Base-by-base conservation (phyloP, 2,888 invertebrate species). In the Adelognathus sp. region DNA sequence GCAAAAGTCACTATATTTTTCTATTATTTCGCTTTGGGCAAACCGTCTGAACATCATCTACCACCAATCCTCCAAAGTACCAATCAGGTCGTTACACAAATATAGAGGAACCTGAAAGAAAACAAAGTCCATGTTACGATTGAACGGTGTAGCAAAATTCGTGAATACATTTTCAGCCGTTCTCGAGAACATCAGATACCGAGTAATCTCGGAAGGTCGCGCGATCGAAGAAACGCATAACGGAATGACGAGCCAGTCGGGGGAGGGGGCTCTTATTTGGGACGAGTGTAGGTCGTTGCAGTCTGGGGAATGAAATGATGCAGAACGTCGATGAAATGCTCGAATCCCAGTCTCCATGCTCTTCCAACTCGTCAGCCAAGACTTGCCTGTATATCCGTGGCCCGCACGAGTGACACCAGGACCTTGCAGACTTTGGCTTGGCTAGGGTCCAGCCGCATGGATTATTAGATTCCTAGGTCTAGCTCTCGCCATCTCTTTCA, bases 381-480 rank as follows among this genome's bases (percentile, higher is more conserved):
- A 64, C 21, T 72, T 78, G 58, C 52, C 54, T 64, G 52, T 73
- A n/a, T n/a, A 60, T 69, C 44, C 58, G 50, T 27, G 9, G 44
- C 44, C 71, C 50, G 56, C 64, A 31, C 52, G 60, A 69, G 56
- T 69, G 56, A 31, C 60, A 54, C 58, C 76, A 56, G 70, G 41
- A 78, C 79, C 69, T 64, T 67, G 81, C 83, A 86, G 86, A 86
- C 87, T 87, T 86, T 84, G 76, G 75, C 67, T 87, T 87, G 87
- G 87, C 87, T 61, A 69, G 41, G 78, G 64, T 87, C 87, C 87
- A 87, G 84, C 78, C 84, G 83, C 84, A 83, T 81, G 81, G 84
- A 86, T 87, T 87, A 87, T 87, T 86, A 85, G 84, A 87, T 85
- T 84, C 81, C 52, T 74, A 56, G 50, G 27, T 44, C 64, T 64